Evolutionary conservation across 2,113 vertebrate genomes (phyloP).

Genomic region (Psilopsiagon aurifrons): DNA sequence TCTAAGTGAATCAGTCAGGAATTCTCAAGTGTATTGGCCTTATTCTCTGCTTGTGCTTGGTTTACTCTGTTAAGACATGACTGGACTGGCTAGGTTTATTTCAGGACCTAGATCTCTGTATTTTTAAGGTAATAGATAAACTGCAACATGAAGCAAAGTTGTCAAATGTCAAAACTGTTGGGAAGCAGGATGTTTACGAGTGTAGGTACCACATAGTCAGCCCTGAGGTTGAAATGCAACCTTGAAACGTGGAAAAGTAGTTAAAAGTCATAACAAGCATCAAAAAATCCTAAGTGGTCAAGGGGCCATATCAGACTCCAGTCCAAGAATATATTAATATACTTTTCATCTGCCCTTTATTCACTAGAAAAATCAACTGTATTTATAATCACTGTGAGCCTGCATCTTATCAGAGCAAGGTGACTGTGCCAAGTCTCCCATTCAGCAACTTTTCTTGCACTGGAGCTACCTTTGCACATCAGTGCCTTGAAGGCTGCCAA

Average conservation of each 20-base stretch:
- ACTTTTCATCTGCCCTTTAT: not conserved
- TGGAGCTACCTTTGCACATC: not conserved
- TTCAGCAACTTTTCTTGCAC: not conserved
- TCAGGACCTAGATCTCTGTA: not conserved
- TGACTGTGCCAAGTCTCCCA: accelerated
- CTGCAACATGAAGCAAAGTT: not conserved
- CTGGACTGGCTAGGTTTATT: not conserved
- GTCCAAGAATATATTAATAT: not conserved
- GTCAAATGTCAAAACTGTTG: not conserved
- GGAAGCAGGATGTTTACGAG: not conserved
- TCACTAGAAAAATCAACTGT: not conserved
- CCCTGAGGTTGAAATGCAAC: not conserved
- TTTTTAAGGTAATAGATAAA: not conserved
- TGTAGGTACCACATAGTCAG: not conserved
- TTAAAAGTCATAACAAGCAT: not conserved
- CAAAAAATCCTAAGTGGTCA: not conserved
- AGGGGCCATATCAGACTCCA: not conserved
- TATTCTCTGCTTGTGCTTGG: not conserved
- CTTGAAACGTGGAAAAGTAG: not conserved
- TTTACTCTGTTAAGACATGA: not conserved
- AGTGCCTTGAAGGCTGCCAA: not conserved
- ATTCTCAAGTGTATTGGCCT: not conserved
- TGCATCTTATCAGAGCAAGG: not conserved
- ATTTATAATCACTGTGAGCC: not conserved
- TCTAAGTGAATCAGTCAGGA: not conserved